A percentile compares a stretch with the other conserved stretches of the same genome.
Evolutionary conservation across 2,888 invertebrate genomes (phyloP).

Genomic region (Pachliopta kotzebuea): DNA sequence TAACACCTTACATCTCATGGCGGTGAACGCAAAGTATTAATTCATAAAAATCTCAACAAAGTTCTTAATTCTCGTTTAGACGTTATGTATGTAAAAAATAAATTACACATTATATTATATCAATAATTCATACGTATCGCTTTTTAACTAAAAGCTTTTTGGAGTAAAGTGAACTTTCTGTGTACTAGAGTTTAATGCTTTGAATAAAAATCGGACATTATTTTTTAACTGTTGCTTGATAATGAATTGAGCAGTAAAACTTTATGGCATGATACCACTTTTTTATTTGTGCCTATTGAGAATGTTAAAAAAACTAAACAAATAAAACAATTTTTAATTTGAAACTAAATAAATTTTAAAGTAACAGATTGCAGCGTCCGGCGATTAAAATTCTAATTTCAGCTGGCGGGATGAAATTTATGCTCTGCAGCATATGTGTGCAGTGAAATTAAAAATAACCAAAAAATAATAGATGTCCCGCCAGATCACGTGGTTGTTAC

Average conservation of each 20-base stretch:
- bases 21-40: no score
- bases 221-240: background rate
- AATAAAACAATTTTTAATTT: constrained; percentile 13
- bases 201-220: background rate
- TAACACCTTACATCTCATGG: no score
- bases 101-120: no score
- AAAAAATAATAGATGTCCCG: constrained; percentile 62
- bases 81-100: no score
- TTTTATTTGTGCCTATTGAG: background rate
- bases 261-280: background rate
- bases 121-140: background rate
- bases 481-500: constrained; percentile 21
- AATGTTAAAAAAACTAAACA: background rate
- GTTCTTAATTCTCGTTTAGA: no score
- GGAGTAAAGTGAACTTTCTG: background rate
- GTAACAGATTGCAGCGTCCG: constrained; percentile 66
- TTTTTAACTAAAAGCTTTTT: background rate
- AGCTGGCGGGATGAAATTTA: constrained; percentile 72
- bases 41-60: no score
- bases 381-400: constrained; percentile 76
- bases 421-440: constrained; percentile 62
- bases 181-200: background rate
- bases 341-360: constrained; percentile 60
- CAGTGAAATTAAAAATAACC: constrained; percentile 62
- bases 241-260: background rate